Base-by-base conservation (phyloP, 1,140 invertebrate genomes). In the Bombus difficillimus region DNA sequence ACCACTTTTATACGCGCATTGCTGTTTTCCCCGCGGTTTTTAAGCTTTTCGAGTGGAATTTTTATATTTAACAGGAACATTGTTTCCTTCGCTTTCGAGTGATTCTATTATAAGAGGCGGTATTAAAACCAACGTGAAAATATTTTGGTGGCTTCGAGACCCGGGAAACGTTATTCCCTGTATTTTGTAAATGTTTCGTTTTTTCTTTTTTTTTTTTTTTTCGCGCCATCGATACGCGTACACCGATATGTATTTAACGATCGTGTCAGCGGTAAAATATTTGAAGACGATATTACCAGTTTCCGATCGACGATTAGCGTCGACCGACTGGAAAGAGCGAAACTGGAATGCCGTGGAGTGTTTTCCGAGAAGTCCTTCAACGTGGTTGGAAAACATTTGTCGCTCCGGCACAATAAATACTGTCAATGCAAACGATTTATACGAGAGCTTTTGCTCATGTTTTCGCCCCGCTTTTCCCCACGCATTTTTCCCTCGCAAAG, bases 401-500 rank as follows among this genome's bases (percentile, higher is more conserved):
- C 53, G 62, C 74, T 73, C 79, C 69, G 75, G 88, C 74, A 83
- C 84, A 86, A 89, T 83, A 81, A 89, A 89, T 80, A 88, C 81
- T 89, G 88, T 89, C 88, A 80, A 89, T 89, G 88, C 88, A 71
- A 85, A 85, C 77, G 83, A 85, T 89, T 78, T 69, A 81, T 89
- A 83, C 64, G 83, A 83, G 85, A 59, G 88, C 88, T 83, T 86
- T 89, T 80, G 80, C 83, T 79, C 84, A 32, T 64, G 78, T 81
- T 74, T 64, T 79, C 34, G 69, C 13, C 59, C 22, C n/a, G 39
- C 0, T 43, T 15, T 78, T 34, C 41, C 59, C n/a, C 62, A 34
- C 28, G 22, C 25, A 0, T 79, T 79, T 79, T 43, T n/a, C 43
- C 62, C 1, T 57, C n/a, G 3, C 43, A 18, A 41, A 53, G 13